Base-by-base conservation (phyloP, 2,888 invertebrate species). In the Chrysopilus asiliformis region DNA sequence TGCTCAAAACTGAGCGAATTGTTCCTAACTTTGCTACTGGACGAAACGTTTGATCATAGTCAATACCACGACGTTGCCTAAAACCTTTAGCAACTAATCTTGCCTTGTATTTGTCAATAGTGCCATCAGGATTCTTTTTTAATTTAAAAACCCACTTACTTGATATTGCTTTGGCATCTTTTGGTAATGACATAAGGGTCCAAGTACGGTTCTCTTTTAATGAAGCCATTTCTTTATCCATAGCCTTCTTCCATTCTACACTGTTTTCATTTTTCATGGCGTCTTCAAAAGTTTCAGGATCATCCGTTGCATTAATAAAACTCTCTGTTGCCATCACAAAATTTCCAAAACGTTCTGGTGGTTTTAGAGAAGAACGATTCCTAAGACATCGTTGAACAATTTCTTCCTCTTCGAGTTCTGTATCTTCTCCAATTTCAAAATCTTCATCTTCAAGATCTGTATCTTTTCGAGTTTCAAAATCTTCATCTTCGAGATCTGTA, bases 71-170 rank as follows among this genome's bases (percentile, higher is more conserved):
- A 14, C 27, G 22, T 24, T 36, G 39, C 9, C 15, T 19, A 40
- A 47, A 56, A 2, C 52, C 52, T 40, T 52, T 53, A 3, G 43
- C 42, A 15, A 55, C 51, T 3, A 55, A 32, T 36, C 53, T 40
- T 5, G 49, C 51, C 32, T 54, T 54, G 32, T 46, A 52, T 28
- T 44, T 47, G 14, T 51, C 44, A 7, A 30, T 30, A 15, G 13
- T 18, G 15, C 51, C 52, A 42, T 53, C 48, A 26, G 49, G 41
- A 38, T 49, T 47, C 7, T 30, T 43, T 40, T 55, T 56, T 5
- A 50, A 15, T 30, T 39, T 39, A 35, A 41, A 51, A 13, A 54
- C 49, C 54, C 51, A 53, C 32, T 46, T 49, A 39, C 45, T 47
- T 28, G 43, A 39, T 22, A 53, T 45, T 3, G 43, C 45, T 24